Percentiles rank a stretch among this genome's conserved stretches.
These are phyloP conservation scores for Entomyzon cyanotis DNA, from an alignment of 2,113 vertebrate genomes.

Conservation along the genomic window DNA sequence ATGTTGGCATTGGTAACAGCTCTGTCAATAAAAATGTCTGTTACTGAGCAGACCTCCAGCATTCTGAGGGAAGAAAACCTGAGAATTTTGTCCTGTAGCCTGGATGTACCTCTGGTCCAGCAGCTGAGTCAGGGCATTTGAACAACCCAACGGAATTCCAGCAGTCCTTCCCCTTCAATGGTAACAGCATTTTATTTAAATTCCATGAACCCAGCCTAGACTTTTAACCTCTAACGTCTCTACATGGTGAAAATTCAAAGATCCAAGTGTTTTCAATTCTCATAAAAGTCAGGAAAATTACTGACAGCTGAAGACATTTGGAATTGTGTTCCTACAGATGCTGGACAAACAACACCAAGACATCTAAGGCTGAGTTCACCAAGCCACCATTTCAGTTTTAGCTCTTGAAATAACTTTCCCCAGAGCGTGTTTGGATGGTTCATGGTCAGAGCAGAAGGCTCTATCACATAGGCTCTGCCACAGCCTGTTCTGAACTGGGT, in stretches of 20 bases:
- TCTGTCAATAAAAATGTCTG: not conserved
- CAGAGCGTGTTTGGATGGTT: not conserved
- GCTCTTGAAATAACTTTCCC: not conserved
- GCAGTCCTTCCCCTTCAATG: not conserved
- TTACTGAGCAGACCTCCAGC: not conserved
- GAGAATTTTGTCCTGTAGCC: not conserved
- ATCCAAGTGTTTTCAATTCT: not conserved
- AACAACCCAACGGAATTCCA: not conserved
- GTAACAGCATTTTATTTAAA: not conserved
- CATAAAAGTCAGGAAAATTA: not conserved
- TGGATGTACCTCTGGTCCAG: not conserved
- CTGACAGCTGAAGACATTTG: not conserved
- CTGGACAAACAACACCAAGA: not conserved
- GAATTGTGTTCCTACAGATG: not conserved
- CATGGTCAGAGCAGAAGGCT: constrained; percentile 32
- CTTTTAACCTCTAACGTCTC: not conserved
- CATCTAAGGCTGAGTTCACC: not conserved
- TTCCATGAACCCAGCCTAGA: rapidly evolving
- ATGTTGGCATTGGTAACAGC: not conserved
- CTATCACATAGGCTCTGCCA: not conserved
- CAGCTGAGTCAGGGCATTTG: rapidly evolving
- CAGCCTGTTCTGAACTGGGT: not conserved
- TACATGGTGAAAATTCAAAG: not conserved
- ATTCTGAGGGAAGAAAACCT: not conserved
- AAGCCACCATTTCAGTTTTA: not conserved